Base-by-base conservation (phyloP, 2,113 vertebrate species). In the Elgaria multicarinata region DNA sequence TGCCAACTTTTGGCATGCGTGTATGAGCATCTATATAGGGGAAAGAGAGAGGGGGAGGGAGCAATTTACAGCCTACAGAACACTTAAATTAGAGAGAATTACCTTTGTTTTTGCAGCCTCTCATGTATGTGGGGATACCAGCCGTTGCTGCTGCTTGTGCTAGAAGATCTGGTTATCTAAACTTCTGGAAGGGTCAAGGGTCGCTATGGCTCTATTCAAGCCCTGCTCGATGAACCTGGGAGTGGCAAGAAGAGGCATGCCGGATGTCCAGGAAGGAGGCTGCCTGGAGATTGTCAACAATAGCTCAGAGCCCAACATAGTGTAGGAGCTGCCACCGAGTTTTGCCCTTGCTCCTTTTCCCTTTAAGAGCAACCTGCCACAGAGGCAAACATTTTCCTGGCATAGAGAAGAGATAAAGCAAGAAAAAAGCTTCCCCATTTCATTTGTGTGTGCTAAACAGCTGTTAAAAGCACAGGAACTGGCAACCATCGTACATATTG, bases 161-260 rank as follows among this genome's bases (percentile, higher is more conserved):
- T 78, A 16, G 26, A 78, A 78, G 46, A 39, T 26, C 46, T 89
- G 72, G 31, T 55, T 88, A 53, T 53, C 82, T 69, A 44, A 66
- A 77, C 16, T 76, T 4, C 44, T 39, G 72, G n/a, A 89, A 85
- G 72, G 88, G 74, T 69, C 75, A 89, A 89, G 75, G 88, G 88
- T 77, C 26, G 18, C 62, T 85, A 26, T 28, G 72, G 72, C 44
- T 89, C 82, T 69, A 42, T 12, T 18, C 72, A 84, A 78, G 24
- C 39, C 62, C 74, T 89, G 88, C 26, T 89, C 88, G 18, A 89
- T 89, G 88, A 66, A 89, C 88, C 44, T 89, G 81, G 88, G 88
- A 89, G 88, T 85, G 88, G 82, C 83, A 85, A 50, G 3, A 33
- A 53, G 10, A 84, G 72, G 24, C n/a, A 67, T 12, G 58, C 44